These are phyloP conservation scores for Alexandromys fortis DNA, from an alignment of 2,113 vertebrate species.

Conservation along the genomic window DNA sequence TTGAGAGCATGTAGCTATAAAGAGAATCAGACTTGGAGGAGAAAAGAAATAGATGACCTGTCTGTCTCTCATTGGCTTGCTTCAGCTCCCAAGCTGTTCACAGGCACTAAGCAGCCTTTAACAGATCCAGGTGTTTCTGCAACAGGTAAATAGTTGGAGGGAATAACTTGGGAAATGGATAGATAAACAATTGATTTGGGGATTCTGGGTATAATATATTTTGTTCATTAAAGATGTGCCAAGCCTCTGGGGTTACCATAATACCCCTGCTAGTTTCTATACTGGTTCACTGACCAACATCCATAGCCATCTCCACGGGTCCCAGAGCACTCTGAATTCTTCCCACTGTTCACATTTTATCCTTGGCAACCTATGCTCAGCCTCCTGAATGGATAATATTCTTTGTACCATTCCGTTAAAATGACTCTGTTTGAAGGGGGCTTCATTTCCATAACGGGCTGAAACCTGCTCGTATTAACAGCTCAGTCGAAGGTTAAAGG, in stretches of 20 bases:
- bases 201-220: neutral
- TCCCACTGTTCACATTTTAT: neutral
- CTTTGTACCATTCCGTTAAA: constrained; percentile 24
- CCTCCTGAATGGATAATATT: neutral
- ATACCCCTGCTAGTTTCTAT: neutral
- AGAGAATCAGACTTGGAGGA: neutral
- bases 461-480: constrained; percentile 5
- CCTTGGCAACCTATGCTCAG: neutral
- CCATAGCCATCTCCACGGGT: neutral
- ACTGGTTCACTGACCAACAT: neutral
- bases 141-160: neutral
- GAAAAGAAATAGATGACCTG: neutral
- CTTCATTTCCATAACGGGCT: constrained; percentile 30
- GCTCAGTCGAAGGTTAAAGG: constrained; percentile 53
- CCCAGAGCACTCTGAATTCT: neutral
- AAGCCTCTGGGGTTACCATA: neutral
- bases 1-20: neutral
- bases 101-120: neutral
- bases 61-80: neutral
- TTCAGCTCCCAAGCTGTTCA: neutral
- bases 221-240: neutral
- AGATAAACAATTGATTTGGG: neutral
- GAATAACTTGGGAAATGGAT: neutral
- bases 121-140: neutral
- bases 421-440: constrained; percentile 44